Evolutionary conservation across 35 echinoderm and acorn worm species (phyloP), one percentile per base, ranked within the genome.

Genomic region (Nesometra sesokonis): DNA sequence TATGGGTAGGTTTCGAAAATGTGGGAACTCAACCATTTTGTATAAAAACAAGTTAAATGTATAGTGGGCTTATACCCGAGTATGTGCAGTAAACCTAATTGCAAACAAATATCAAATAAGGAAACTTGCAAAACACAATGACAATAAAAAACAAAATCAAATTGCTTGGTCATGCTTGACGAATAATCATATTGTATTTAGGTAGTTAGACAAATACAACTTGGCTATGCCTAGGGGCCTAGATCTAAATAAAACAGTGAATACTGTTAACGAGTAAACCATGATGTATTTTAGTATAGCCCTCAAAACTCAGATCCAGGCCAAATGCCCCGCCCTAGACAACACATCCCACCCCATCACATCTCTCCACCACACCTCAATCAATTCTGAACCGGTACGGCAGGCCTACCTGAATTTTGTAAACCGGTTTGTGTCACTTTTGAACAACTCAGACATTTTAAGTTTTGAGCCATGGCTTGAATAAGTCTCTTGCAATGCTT

Each of bases 361-460:
- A 21, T 52, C 9, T 77, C 30, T 27, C 17, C 31, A 19, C 19
- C 19, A 11, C 11, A 82, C n/a, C 0, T 9, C 32, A 89, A 0
- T 40, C 30, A 30, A 88, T 9, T 36, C 17, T 32, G 57, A 38
- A 35, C 8, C 37, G 19, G 79, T 30, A n/a, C 38, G 80, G 5
- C 15, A 32, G 27, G 13, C 33, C 77, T 87, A 93, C 89, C 95
- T 97, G 84, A 89, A 97, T 85, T 93, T 91, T 19, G 93, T 84
- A 86, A 97, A 97, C 19, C 95, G 89, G 27, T 76, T 43, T 27
- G 95, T 80, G 76, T 97, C 92, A 29, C 47, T 27, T n/a, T 84
- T 35, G 43, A 97, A 93, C 77, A 97, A 82, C 32, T 89, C 43
- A 43, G 82, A 33, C 77, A 97, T 86, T 35, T 89, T 86, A 19